phyloP scores from a whole-genome alignment of 2,113 vertebrate species.

The Oostethus manadensis region DNA sequence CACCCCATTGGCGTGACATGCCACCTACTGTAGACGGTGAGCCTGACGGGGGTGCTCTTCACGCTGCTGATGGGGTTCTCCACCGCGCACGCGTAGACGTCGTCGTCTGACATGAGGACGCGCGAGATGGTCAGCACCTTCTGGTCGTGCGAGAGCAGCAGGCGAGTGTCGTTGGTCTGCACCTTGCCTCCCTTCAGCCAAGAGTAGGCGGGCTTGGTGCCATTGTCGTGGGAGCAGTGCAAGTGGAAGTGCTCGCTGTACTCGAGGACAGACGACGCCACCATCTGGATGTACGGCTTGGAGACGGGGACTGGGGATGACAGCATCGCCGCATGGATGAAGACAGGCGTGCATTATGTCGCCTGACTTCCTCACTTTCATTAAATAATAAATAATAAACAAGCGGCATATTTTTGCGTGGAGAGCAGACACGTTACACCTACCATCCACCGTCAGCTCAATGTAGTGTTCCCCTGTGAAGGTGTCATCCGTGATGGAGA shows the following conservation, averaged over 20 bases:
- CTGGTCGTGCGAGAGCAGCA: slow-evolving; percentile 88
- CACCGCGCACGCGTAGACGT: slow-evolving; percentile 86
- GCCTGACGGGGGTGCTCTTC: slow-evolving; percentile 81
- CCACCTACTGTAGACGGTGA: slow-evolving; percentile 93
- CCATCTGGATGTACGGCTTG: slow-evolving; percentile 84
- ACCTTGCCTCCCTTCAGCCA: slow-evolving; percentile 90
- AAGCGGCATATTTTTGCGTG: no score
- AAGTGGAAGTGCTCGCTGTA: slow-evolving; percentile 87
- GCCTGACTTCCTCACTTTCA: no score
- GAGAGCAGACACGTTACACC: slow-evolving; percentile 9
- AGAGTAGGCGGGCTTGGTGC: slow-evolving; percentile 88
- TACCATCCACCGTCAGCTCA: slow-evolving; percentile 93
- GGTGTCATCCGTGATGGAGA: slow-evolving; percentile 95
- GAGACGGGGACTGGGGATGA: slow-evolving; percentile 83
- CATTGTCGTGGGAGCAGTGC: slow-evolving; percentile 88
- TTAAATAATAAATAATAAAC: neutral
- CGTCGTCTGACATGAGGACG: slow-evolving; percentile 86
- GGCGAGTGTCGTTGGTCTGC: slow-evolving; percentile 83
- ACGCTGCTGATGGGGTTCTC: slow-evolving; percentile 91
- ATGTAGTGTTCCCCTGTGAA: slow-evolving; percentile 91
- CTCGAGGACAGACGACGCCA: slow-evolving; percentile 88
- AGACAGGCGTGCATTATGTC: neutral
- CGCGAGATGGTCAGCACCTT: slow-evolving; percentile 89
- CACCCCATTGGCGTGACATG: slow-evolving; percentile 18
- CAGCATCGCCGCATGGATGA: slow-evolving; percentile 2